A percentile compares a stretch with the other conserved stretches of the same genome.
These are phyloP conservation scores for Rhizoglyphus robini DNA, from an alignment of 1,140 invertebrate species.

Conservation along the genomic window DNA sequence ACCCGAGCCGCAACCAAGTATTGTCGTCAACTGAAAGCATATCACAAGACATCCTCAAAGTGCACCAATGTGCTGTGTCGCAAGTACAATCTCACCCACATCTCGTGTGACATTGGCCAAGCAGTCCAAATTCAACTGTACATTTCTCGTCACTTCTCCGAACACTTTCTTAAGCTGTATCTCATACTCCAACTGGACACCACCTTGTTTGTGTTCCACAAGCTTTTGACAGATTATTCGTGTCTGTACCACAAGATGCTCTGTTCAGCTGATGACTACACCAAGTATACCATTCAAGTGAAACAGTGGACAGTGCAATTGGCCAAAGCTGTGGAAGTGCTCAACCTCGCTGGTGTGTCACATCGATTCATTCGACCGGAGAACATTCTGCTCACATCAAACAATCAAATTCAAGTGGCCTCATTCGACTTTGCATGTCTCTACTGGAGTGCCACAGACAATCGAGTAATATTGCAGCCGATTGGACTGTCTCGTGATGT, in stretches of 20 bases:
- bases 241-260: no score
- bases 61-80: neutral
- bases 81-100: neutral
- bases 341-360: neutral
- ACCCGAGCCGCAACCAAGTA: neutral
- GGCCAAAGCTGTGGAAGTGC: neutral
- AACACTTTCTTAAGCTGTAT: no score
- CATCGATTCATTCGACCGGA: constrained; percentile 10
- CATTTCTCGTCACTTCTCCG: neutral
- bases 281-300: no score
- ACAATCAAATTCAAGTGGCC: neutral
- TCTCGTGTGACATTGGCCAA: neutral
- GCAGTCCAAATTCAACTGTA: neutral
- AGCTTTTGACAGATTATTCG: no score
- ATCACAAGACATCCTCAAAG: neutral
- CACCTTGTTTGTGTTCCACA: no score
- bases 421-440: neutral
- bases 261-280: neutral
- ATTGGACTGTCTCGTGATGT: neutral
- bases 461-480: no score
- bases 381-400: neutral
- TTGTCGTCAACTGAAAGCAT: neutral
- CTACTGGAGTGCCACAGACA: neutral
- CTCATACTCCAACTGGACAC: no score
- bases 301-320: constrained; percentile 6